phyloP scores from a whole-genome alignment of 2,888 invertebrate species.

The Steinernema scapterisci region DNA sequence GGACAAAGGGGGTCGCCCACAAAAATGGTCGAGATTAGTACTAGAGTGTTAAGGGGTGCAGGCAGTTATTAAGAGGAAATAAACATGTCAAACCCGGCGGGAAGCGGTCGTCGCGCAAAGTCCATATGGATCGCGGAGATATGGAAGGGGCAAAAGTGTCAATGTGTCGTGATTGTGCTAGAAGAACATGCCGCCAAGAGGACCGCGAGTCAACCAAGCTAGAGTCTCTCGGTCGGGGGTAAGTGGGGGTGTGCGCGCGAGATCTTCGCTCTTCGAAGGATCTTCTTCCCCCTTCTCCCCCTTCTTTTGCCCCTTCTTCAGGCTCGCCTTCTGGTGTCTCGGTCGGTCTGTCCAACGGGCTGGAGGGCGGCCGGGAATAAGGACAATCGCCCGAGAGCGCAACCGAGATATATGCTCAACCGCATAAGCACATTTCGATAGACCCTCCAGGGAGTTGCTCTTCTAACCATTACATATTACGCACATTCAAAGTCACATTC shows the following conservation, averaged over 20 bases:
- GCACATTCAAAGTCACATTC: conserved; percentile 24
- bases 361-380: conserved; percentile 10
- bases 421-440: conserved; percentile 33
- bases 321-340: too few species aligned
- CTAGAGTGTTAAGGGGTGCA: too few species aligned
- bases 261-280: not conserved
- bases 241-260: conserved; percentile 13
- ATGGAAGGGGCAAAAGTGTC: conserved; percentile 15
- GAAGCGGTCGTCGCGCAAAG: too few species aligned
- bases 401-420: conserved; percentile 32
- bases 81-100: too few species aligned
- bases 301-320: too few species aligned
- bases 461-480: conserved; percentile 33
- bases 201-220: not conserved
- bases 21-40: too few species aligned
- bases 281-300: not conserved
- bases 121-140: too few species aligned
- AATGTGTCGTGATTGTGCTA: conserved; percentile 30
- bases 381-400: conserved; percentile 19
- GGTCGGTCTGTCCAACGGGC: too few species aligned
- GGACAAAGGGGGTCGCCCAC: too few species aligned
- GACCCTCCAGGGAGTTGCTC: conserved; percentile 16
- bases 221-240: not conserved
- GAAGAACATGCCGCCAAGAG: conserved; percentile 18
- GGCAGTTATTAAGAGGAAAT: too few species aligned